A percentile compares a stretch with the other conserved stretches of the same genome.
phyloP scores from a whole-genome alignment of 2,888 invertebrate species.

The Taphrorychus bicolor region DNA sequence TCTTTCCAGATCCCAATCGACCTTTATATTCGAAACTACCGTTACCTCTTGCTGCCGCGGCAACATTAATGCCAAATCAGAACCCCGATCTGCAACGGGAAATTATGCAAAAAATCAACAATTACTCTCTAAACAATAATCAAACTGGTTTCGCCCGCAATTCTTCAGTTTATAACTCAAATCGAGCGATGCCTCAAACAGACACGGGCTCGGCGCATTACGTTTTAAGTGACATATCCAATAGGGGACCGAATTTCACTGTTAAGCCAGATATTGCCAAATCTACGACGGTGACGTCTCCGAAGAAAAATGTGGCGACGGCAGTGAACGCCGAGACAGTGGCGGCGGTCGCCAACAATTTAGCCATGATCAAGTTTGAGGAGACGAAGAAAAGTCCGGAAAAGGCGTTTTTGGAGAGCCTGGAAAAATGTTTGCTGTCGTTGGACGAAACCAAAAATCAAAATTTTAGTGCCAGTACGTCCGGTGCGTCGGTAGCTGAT shows the following conservation, averaged over 20 bases:
- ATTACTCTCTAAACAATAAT: slow-evolving; percentile 23
- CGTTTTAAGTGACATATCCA: slow-evolving; percentile 48
- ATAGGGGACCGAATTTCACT: slow-evolving; percentile 46
- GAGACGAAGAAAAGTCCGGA: slow-evolving; percentile 44
- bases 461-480: no score
- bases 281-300: slow-evolving; percentile 44
- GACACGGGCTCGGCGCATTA: slow-evolving; percentile 13
- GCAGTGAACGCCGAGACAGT: slow-evolving; percentile 26
- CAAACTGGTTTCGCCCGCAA: not conserved
- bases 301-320: slow-evolving; percentile 44
- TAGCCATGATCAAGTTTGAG: slow-evolving; percentile 43
- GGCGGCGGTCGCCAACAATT: slow-evolving; percentile 33
- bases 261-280: slow-evolving; percentile 42
- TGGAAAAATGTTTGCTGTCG: slow-evolving; percentile 67
- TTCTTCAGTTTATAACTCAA: not conserved
- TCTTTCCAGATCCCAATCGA: slow-evolving; percentile 41
- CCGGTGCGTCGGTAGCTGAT: not conserved
- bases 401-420: slow-evolving; percentile 68
- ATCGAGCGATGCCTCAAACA: not conserved
- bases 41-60: slow-evolving; percentile 12
- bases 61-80: not conserved
- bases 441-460: no score
- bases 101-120: slow-evolving; percentile 40
- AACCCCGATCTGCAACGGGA: slow-evolving; percentile 31
- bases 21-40: slow-evolving; percentile 30